Evolutionary conservation across 1,140 invertebrate genomes (phyloP).

Genomic region (Drosophila ananassae): DNA sequence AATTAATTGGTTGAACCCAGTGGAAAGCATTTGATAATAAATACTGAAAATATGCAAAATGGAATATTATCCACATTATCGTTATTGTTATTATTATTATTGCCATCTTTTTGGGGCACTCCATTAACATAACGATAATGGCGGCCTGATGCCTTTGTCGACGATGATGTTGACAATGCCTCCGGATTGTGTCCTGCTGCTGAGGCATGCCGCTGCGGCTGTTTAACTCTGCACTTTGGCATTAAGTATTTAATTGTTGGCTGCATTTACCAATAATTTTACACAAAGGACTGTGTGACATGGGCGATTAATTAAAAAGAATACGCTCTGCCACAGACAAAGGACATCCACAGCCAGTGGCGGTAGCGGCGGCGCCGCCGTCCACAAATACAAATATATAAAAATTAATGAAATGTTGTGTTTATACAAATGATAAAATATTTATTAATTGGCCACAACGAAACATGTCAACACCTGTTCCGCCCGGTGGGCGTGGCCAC

Average conservation of each 20-base stretch:
- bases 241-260: constrained; percentile 65
- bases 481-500: neutral
- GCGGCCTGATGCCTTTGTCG: constrained; percentile 2
- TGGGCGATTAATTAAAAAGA: constrained; percentile 46
- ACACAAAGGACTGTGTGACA: constrained; percentile 42
- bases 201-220: constrained; percentile 14
- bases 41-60: constrained; percentile 54
- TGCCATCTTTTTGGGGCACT: constrained; percentile 32
- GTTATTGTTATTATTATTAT: constrained; percentile 20
- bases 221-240: constrained; percentile 40
- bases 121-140: constrained; percentile 56
- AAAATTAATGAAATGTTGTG: constrained; percentile 54
- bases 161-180: constrained; percentile 19
- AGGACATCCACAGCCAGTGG: neutral
- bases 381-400: constrained; percentile 43
- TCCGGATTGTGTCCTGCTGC: constrained; percentile 6
- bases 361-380: neutral
- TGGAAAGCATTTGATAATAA: constrained; percentile 61
- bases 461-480: constrained; percentile 51
- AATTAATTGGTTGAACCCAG: constrained; percentile 64
- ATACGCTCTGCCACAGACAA: constrained; percentile 38
- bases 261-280: constrained; percentile 53
- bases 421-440: constrained; percentile 53
- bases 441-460: constrained; percentile 41
- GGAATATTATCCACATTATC: constrained; percentile 24